Evolutionary conservation across 2,797 vertebrate species (phyloP).

Genomic region (Pantherophis alleghaniensis): DNA sequence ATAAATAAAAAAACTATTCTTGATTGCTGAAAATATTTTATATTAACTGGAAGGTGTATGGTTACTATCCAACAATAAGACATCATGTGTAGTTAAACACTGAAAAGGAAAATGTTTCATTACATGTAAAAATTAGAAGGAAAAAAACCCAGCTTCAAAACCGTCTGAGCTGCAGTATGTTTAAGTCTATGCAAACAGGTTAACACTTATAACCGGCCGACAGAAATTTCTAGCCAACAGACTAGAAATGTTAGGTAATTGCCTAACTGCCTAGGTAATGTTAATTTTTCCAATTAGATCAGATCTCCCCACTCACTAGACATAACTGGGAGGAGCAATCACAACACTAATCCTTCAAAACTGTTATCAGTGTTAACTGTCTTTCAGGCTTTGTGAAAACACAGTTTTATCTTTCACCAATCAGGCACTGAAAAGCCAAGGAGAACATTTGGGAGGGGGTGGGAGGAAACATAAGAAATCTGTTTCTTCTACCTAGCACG

Average conservation of each 20-base stretch:
- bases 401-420: background rate
- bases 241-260: background rate
- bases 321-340: slow-evolving; percentile 25
- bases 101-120: background rate
- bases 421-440: background rate
- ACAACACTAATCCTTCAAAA: slow-evolving; percentile 1
- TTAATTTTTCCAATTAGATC: slow-evolving; percentile 12
- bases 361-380: background rate
- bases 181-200: background rate
- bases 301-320: slow-evolving; percentile 8
- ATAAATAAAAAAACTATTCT: background rate
- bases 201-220: background rate
- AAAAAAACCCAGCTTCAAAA: background rate
- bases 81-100: background rate
- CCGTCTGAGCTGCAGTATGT: background rate
- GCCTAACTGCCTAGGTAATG: background rate
- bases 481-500: background rate
- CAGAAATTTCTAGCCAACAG: background rate
- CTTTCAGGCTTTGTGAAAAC: slow-evolving; percentile 10
- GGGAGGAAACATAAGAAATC: background rate
- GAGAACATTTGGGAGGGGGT: background rate
- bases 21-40: background rate
- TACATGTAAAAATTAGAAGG: background rate
- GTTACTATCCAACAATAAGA: background rate
- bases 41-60: background rate